Conservation (phyloP, 2,113 vertebrate genomes). For the Hippotragus niger region DNA sequence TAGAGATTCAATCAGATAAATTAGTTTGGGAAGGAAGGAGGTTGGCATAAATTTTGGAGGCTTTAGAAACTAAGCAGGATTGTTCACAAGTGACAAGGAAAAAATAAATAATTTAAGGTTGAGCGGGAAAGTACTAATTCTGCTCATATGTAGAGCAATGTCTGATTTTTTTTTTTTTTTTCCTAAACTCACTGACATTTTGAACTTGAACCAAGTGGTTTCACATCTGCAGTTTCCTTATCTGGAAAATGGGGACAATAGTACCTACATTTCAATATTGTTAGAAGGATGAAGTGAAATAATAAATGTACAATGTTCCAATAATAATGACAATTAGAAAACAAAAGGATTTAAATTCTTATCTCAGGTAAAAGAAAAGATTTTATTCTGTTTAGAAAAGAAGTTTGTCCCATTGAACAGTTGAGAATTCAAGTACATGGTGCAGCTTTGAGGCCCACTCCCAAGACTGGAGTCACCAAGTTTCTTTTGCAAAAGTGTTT, state of each 20-base stretch:
- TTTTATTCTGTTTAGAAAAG: neutral
- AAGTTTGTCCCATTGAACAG: neutral
- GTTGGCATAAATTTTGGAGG: neutral
- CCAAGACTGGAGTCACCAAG: neutral
- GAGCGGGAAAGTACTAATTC: neutral
- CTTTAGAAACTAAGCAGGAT: neutral
- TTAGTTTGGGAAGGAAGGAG: neutral
- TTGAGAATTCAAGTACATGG: neutral
- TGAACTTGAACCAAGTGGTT: neutral
- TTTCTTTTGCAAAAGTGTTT: neutral
- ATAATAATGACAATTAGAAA: neutral
- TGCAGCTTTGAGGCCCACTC: neutral
- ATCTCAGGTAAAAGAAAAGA: neutral
- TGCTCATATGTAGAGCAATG: neutral
- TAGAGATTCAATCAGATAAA: neutral
- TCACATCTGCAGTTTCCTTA: neutral
- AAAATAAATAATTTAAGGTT: neutral
- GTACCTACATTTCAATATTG: neutral
- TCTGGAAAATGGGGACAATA: neutral
- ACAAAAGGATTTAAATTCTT: neutral
- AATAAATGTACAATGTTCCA: neutral
- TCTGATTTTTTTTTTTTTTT: neutral
- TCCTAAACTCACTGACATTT: neutral
- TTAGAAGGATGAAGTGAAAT: neutral
- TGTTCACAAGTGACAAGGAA: neutral